Evolutionary conservation across 92 coral and sea anemone species (phyloP), one percentile per base, ranked within the genome.

Genomic region (Porites lobata): DNA sequence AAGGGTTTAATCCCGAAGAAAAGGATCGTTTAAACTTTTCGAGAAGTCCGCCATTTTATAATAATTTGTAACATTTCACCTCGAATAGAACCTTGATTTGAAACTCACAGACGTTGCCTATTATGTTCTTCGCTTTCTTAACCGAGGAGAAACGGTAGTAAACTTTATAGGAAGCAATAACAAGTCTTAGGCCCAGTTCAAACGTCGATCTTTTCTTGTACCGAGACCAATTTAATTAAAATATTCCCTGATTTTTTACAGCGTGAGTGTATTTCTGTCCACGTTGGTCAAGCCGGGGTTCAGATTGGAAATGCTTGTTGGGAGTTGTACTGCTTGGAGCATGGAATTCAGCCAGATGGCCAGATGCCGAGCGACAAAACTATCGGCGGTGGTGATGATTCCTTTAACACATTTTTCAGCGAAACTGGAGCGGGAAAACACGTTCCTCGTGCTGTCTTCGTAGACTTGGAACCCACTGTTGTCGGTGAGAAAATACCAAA

Each of bases 311-410:
- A 96, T 56, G 96, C 95, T 43, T 96, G 99, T 72, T 96, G 99
- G 99, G 99, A 96, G 92, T 86, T 96, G 87, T 96, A 96, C 89
- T 96, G 99, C 72, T 84, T 96, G 90, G 99, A 96, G 86, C 99
- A 96, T 79, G 96, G 95, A 82, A 96, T 96, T 80, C 94, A 92
- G 68, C 98, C 99, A 18, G 98, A 96, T 88, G 99, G 99, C 38
- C 98, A 95, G 76, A 91, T 92, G 92, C 99, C 94, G 51, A 91
- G 96, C 66, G 95, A 94, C 87, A 87, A 84, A 38, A 91, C 91
- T 51, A 79, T 87, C 71, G 93, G 89, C 66, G 99, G 94, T 9
- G 96, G 95, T 69, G 99, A 96, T 38, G 99, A 96, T 77, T 96
- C 96, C 21, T 96, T 96, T 89, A 96, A 92, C 86, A 96, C 99